Conservation (phyloP, 2,797 vertebrate species). For the Stomatorhinus walkeri region DNA sequence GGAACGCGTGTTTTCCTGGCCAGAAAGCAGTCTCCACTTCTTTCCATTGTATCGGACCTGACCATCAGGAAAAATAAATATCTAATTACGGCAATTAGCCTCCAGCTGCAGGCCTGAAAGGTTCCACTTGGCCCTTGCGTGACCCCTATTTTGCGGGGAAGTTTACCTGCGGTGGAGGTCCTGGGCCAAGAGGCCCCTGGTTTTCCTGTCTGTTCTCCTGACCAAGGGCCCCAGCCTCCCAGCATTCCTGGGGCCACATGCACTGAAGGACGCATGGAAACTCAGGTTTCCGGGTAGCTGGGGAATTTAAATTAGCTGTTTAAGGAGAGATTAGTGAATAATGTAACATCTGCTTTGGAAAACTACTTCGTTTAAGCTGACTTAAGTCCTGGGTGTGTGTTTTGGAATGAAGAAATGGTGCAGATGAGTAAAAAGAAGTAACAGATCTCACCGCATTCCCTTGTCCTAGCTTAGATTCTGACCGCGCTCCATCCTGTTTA, state of each 20-base stretch:
- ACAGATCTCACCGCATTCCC: background rate
- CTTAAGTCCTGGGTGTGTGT: background rate
- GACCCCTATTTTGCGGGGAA: background rate
- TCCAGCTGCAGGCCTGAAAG: background rate
- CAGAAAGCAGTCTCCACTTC: background rate
- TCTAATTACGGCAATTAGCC: background rate
- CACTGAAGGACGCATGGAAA: background rate
- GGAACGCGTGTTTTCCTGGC: background rate
- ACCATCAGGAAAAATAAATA: constrained; percentile 10
- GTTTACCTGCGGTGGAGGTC: background rate
- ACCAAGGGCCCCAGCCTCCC: background rate
- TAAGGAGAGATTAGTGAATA: background rate
- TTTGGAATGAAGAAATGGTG: background rate
- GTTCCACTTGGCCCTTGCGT: background rate
- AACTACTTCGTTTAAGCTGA: background rate
- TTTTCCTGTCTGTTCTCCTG: background rate
- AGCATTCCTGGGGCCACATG: background rate
- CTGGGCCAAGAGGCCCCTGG: background rate
- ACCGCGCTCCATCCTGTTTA: background rate
- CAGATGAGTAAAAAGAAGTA: background rate
- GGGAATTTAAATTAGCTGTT: background rate
- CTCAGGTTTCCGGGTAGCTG: background rate
- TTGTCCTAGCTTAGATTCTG: background rate
- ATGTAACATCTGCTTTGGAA: constrained; percentile 2
- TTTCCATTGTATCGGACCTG: background rate